A percentile compares a stretch with the other conserved stretches of the same genome.
These are phyloP conservation scores for Tillus elongatus DNA, from an alignment of 2,888 invertebrate genomes.

Conservation along the genomic window DNA sequence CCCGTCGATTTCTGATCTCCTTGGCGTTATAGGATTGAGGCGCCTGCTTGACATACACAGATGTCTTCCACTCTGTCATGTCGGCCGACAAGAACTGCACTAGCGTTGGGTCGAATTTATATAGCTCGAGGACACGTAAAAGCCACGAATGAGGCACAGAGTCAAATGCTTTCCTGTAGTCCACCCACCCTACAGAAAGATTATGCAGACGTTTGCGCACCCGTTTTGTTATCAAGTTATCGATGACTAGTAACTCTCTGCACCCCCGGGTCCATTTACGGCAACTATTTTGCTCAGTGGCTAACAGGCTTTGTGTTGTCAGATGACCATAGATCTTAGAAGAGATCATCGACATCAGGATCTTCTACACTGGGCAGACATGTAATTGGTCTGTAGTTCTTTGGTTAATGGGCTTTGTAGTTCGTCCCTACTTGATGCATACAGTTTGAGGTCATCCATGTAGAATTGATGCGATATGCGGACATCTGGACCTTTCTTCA, in stretches of 20 bases:
- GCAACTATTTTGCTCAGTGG: conserved; percentile 16
- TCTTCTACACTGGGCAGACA: conserved; percentile 17
- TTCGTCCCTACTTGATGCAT: too few species aligned
- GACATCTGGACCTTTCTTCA: too few species aligned
- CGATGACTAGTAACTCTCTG: conserved; percentile 15
- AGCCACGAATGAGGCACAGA: conserved; percentile 6
- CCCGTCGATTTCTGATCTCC: too few species aligned
- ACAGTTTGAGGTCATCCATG: too few species aligned
- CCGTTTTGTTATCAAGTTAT: conserved; percentile 9
- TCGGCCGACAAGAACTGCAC: too few species aligned
- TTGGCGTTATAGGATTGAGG: too few species aligned
- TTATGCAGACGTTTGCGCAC: conserved; percentile 5
- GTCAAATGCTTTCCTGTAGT: conserved; percentile 14
- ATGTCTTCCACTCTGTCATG: too few species aligned
- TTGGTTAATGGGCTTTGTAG: too few species aligned
- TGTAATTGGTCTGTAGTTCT: conserved; percentile 18
- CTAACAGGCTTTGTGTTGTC: conserved; percentile 7
- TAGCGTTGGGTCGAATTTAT: too few species aligned
- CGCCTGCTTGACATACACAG: too few species aligned
- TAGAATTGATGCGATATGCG: too few species aligned
- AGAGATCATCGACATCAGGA: conserved; percentile 11
- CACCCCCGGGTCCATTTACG: conserved; percentile 9
- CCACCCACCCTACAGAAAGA: conserved; percentile 11
- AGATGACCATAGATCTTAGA: conserved; percentile 12
- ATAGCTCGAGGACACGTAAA: too few species aligned